phyloP scores from a whole-genome alignment of 2,797 vertebrate species.

The Lophotriccus pileatus region DNA sequence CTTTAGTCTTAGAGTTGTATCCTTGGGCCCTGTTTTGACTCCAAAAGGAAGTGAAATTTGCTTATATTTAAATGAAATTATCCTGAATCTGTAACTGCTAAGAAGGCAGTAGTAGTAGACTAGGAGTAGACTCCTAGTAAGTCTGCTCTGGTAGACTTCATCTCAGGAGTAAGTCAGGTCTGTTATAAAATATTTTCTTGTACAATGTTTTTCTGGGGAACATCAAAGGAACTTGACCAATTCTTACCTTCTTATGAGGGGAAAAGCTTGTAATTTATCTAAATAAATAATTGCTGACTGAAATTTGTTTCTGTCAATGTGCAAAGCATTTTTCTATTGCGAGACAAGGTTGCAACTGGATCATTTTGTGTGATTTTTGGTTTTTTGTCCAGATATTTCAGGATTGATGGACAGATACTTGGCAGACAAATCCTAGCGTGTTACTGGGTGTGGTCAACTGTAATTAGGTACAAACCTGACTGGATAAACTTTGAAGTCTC shows the following conservation, averaged over 20 bases:
- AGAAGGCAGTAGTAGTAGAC: too few species aligned
- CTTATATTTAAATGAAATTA: neutral
- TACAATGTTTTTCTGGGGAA: neutral
- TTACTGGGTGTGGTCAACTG: neutral
- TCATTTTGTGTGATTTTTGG: neutral
- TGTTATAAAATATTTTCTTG: neutral
- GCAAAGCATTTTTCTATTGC: neutral
- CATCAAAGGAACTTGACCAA: neutral
- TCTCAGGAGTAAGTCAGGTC: neutral
- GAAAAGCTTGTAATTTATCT: neutral
- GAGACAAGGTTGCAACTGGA: neutral
- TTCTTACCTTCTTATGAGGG: neutral
- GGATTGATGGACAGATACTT: neutral
- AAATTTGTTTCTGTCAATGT: neutral
- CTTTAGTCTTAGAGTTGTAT: neutral
- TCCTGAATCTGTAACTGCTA: neutral
- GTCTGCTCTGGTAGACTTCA: neutral
- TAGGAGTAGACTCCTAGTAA: neutral
- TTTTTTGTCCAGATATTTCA: neutral
- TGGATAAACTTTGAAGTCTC: neutral
- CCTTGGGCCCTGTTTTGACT: neutral
- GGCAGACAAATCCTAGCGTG: neutral
- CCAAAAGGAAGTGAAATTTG: neutral
- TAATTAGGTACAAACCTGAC: neutral
- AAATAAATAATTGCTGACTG: neutral